Percentiles rank a stretch among this genome's conserved stretches.
Conservation (phyloP, 1,140 invertebrate genomes). For the Atta texana region DNA sequence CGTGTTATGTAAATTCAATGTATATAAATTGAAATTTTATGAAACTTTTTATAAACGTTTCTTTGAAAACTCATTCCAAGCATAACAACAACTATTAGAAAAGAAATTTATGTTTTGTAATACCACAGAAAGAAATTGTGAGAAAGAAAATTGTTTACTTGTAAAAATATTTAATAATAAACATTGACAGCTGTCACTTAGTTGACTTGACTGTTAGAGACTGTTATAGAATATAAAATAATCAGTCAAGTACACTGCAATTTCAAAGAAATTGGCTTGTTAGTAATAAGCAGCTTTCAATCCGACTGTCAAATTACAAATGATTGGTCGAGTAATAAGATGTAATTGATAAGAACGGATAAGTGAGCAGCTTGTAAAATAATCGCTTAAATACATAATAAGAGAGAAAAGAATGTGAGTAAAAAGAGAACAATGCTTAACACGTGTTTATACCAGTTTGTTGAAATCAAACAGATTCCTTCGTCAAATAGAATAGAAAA, state of each 20-base stretch:
- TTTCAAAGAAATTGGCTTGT: background rate
- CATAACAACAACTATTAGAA: background rate
- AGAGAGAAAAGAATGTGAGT: background rate
- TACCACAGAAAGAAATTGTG: background rate
- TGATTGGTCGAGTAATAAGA: background rate
- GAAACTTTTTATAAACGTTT: background rate
- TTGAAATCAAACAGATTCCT: background rate
- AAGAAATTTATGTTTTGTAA: background rate
- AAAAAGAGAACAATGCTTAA: background rate
- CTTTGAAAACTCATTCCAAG: background rate
- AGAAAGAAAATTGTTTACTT: background rate
- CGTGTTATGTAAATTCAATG: background rate
- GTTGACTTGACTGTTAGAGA: background rate
- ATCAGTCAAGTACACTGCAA: background rate
- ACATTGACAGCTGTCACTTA: conserved; percentile 8
- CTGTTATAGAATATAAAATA: background rate
- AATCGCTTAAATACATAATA: background rate
- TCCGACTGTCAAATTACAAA: conserved; percentile 22
- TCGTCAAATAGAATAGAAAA: background rate
- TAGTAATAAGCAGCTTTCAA: conserved; percentile 7
- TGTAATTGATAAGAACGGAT: background rate
- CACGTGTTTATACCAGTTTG: background rate
- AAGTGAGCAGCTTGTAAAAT: background rate
- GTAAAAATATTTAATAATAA: background rate
- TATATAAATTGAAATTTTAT: background rate